Evolutionary conservation across 1,140 invertebrate genomes (phyloP), one percentile per base, ranked within the genome.

Genomic region (Lordiphosa stackelbergi): DNA sequence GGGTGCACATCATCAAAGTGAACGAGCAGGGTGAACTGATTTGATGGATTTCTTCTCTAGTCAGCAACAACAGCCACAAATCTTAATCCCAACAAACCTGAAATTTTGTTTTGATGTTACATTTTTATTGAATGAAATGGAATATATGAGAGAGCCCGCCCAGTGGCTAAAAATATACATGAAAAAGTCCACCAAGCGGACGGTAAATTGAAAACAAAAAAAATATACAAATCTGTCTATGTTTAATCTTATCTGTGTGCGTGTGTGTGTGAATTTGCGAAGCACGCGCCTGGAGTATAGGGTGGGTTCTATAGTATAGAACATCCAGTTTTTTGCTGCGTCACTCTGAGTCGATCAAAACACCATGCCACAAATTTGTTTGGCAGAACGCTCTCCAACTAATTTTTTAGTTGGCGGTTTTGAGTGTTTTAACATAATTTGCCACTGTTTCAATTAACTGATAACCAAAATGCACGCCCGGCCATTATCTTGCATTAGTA

Each of bases 1-100:
- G 66, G 10, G 60, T 86, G 11, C 85, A 79, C 5, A 66, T 87
- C 37, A 87, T 87, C 75, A 74, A 86, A 73, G 85, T 87, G 38
- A 86, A 87, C 46, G 85, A 87, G 64, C 75, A 70, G 10, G 85
- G 85, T 19, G 85, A 87, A 63, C 78, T 87, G 6, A 85, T 86
- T 43, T 86, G 85, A 57, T 62, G 12, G 59, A 49, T 22, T 49
- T 37, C 36, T 37, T 22, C 36, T 37, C 36, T 37, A 51, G 16
- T 24, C 34, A 37, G 35, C 11, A 49, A 5, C 47, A 10, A 16
- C 16, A 37, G 22, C 16, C 47, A 37, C 13, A 2, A 41, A 19
- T 5, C 13, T 8, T 12, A 4, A 5, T 4, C 1, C 40, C 8
- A 41, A 10, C 13, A 16, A 16, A 41, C 12, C 9, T 4, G 4